A percentile compares a stretch with the other conserved stretches of the same genome.
These are phyloP conservation scores for Drosophila sturtevanti DNA, from an alignment of 1,140 invertebrate species.

Conservation along the genomic window DNA sequence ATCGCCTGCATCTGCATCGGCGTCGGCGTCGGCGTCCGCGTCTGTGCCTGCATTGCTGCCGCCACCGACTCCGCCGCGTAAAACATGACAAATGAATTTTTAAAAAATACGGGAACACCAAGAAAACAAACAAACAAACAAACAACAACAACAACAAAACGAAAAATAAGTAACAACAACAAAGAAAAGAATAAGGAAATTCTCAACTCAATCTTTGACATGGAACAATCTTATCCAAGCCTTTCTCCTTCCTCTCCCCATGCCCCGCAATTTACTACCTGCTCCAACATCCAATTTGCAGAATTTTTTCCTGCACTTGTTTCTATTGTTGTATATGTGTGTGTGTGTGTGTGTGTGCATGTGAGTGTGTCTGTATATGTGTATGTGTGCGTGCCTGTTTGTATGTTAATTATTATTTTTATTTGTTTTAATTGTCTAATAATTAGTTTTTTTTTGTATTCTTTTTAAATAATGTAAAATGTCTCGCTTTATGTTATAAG, in stretches of 20 bases:
- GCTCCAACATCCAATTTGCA: neutral
- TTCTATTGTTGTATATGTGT: conserved; percentile 1
- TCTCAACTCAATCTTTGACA: conserved; percentile 10
- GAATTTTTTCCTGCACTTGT: conserved; percentile 3
- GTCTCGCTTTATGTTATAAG: conserved; percentile 54
- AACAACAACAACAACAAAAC: neutral
- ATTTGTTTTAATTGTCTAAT: conserved; percentile 45
- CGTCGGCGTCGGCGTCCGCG: conserved; percentile 27
- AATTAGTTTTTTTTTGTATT: conserved; percentile 36
- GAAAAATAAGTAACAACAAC: neutral
- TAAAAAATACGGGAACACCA: conserved; percentile 55
- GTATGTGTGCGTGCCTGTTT: conserved; percentile 17
- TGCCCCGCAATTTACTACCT: neutral
- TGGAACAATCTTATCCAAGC: neutral
- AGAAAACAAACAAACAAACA: neutral
- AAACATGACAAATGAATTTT: conserved; percentile 83
- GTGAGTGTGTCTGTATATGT: neutral
- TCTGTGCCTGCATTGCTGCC: conserved; percentile 52
- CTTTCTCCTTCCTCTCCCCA: neutral
- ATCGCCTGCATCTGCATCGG: conserved; percentile 7
- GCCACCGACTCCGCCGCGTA: conserved; percentile 80
- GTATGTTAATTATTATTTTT: conserved; percentile 27
- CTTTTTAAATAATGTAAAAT: conserved; percentile 25
- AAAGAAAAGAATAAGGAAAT: neutral
- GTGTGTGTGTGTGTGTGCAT: neutral